Evolutionary conservation across 1,140 invertebrate species (phyloP), one percentile per base, ranked within the genome.

Genomic region (Philaenus spumarius): DNA sequence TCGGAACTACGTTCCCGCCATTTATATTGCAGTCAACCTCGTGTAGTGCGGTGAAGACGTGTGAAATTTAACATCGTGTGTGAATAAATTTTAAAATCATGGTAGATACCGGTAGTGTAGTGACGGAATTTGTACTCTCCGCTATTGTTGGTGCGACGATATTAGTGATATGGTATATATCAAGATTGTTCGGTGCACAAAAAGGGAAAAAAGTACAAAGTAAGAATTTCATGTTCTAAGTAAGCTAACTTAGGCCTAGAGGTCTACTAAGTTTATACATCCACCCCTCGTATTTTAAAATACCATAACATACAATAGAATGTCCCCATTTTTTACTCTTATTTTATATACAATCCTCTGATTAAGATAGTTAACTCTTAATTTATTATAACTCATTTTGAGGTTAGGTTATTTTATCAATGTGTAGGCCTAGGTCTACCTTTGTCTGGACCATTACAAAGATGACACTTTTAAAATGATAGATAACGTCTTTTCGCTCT

Each of bases 91-190:
- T 48, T 14, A 15, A 15, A 30, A 57, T 37, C 20, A 40, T 58
- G 56, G 56, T 50, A 26, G 30, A 50, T 24, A 35, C 40, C 19
- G 46, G 34, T 17, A 58, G 56, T 58, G 56, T 26, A 58, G 45
- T 58, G 34, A 58, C 46, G 9, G 56, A 58, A 19, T 40, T 26
- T 37, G 47, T 58, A 20, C 17, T 58, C n/a, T 30, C 56, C 15
- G 14, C 51, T 37, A 58, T 58, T 24, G 9, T 58, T 24, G 56
- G 56, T 40, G 56, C 47, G 35, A 58, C 56, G n/a, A 23, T 58
- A 23, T 42, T 58, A 40, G 56, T 58, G 55, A 47, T 57, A 45
- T 22, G 47, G 43, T 57, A 57, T 47, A 58, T 58, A 17, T 58
- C 56, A 23, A 50, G 47, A 24, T 58, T 58, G 46, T 54, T 59